Evolutionary conservation across 2,113 vertebrate species (phyloP).

Genomic region (Psittacara wagleri): DNA sequence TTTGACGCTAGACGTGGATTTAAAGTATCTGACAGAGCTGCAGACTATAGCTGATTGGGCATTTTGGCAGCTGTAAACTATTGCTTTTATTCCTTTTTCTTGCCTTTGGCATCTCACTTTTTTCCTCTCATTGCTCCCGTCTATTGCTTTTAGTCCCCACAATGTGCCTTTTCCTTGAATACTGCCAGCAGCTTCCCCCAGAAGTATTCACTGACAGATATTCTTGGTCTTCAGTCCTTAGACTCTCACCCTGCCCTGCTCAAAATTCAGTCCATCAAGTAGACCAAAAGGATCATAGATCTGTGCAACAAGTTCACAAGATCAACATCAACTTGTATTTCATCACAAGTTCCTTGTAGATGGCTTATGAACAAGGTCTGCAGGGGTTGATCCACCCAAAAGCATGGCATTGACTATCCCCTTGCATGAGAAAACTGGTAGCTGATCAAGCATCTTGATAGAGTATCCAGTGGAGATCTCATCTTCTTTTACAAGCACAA

Average conservation of each 20-base stretch:
- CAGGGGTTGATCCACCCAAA: neutral
- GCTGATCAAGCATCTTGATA: neutral
- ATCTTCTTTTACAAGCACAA: neutral
- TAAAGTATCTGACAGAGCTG: neutral
- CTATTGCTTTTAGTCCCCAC: neutral
- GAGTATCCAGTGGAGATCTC: neutral
- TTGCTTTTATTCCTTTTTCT: neutral
- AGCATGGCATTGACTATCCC: neutral
- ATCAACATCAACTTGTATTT: neutral
- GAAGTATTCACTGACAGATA: neutral
- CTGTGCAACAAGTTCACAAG: neutral
- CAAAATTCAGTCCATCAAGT: neutral
- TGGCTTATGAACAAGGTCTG: neutral
- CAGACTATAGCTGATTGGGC: neutral
- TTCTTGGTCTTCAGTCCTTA: neutral
- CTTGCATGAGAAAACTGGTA: neutral
- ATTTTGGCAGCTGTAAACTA: neutral
- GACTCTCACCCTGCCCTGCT: neutral
- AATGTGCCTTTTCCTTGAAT: neutral
- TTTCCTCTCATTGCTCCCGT: neutral
- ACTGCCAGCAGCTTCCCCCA: neutral
- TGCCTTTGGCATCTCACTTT: neutral
- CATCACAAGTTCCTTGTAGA: neutral
- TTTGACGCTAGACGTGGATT: conserved; percentile 27
- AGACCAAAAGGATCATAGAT: neutral